Conservation (phyloP, 2,797 vertebrate species). For the Catharus ustulatus region DNA sequence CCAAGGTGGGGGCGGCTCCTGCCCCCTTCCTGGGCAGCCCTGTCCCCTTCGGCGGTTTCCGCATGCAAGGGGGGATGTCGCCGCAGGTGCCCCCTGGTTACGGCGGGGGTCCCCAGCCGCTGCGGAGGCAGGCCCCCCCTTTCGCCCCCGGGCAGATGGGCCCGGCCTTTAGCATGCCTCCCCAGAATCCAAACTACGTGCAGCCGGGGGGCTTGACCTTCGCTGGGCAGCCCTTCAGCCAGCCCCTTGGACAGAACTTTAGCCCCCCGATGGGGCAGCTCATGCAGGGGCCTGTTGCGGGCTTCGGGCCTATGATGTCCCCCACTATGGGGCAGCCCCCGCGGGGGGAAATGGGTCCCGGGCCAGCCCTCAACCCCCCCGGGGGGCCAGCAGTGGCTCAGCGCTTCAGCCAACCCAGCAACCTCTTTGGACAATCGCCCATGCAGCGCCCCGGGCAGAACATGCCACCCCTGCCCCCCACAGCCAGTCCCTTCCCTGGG, state of each 20-base stretch:
- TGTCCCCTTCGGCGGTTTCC: constrained; percentile 81
- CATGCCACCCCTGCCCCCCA: constrained; percentile 82
- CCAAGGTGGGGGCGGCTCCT: constrained; percentile 71
- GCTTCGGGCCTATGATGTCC: constrained; percentile 80
- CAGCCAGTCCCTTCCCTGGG: constrained; percentile 81
- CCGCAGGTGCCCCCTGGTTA: constrained; percentile 79
- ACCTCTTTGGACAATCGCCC: constrained; percentile 76
- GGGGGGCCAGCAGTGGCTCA: constrained; percentile 76
- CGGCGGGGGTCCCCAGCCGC: constrained; percentile 82
- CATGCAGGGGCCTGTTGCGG: constrained; percentile 74
- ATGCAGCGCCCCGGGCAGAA: constrained; percentile 74
- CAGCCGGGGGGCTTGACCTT: constrained; percentile 40
- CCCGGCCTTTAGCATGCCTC: constrained; percentile 75
- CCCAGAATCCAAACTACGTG: constrained; percentile 76
- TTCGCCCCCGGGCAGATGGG: constrained; percentile 78
- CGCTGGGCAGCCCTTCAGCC: constrained; percentile 74
- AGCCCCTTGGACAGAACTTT: constrained; percentile 77
- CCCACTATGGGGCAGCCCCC: constrained; percentile 83
- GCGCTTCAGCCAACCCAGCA: constrained; percentile 77
- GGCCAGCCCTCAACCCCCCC: constrained; percentile 83
- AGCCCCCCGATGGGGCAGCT: constrained; percentile 79
- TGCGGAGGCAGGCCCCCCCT: constrained; percentile 84
- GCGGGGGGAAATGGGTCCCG: constrained; percentile 81
- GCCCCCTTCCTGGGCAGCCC: constrained; percentile 78
- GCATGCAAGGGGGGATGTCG: constrained; percentile 80